Base-by-base conservation (phyloP, 2,888 invertebrate genomes). In the Erpobdella octoculata region DNA sequence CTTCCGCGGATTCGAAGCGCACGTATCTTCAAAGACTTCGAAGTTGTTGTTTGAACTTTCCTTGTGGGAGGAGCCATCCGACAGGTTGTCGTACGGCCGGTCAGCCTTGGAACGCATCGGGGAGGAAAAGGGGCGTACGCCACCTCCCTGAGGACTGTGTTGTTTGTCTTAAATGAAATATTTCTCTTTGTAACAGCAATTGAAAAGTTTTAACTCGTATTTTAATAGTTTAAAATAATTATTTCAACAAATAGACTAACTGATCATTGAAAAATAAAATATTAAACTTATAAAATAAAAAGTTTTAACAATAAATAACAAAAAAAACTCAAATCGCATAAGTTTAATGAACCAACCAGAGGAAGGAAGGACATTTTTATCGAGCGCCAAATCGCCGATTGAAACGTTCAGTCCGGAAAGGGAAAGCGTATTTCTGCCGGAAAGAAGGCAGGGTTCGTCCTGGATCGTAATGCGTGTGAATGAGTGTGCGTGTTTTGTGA, bases 11-110 rank as follows among this genome's bases (percentile, higher is more conserved):
- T n/a, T n/a, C n/a, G n/a, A n/a, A n/a, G n/a, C n/a, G n/a, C n/a
- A n/a, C n/a, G n/a, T n/a, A n/a, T n/a, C n/a, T n/a, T 53, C 53
- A 28, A 53, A 53, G 28, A 53, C 53, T 28, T 53, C 53, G 53
- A 53, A 53, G n/a, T 21, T 25, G 28, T 28, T n/a, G 21, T n/a
- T n/a, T n/a, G 53, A 53, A 5, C 21, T 8, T 28, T 8, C 53
- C 21, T 53, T 53, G 18, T 53, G 53, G 9, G 53, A n/a, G 53
- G 53, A 53, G 53, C 21, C 21, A 28, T 53, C 53, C 6, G 53
- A 53, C 18, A 53, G 28, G 53, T 53, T 53, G 53, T 53, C 53
- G 21, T 25, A 53, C 21, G 28, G 21, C 46, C 18, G 46, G 46
- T 46, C 46, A 21, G 18, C 46, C 46, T 21, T 46, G 46, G 46